These are phyloP conservation scores for Hartigia nigra DNA, from an alignment of 2,888 invertebrate genomes.

Conservation along the genomic window DNA sequence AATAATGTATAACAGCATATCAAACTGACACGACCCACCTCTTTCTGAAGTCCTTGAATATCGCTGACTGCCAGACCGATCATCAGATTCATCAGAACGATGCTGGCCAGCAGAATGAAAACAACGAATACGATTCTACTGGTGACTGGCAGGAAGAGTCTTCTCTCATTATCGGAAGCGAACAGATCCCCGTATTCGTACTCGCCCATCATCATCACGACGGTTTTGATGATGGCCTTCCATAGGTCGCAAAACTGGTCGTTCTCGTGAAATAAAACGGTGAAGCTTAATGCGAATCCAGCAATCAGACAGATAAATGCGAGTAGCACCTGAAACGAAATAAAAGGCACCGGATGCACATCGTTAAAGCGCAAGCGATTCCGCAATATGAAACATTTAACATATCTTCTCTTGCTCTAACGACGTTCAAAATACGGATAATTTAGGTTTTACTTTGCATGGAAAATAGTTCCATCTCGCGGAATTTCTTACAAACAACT, in stretches of 20 bases:
- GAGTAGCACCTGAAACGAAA: slow-evolving; percentile 64
- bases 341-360: slow-evolving; percentile 45
- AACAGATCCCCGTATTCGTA: slow-evolving; percentile 68
- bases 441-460: neutral
- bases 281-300: slow-evolving; percentile 70
- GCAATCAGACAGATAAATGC: slow-evolving; percentile 69
- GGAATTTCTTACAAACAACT: neutral
- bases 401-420: slow-evolving; percentile 6
- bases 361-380: slow-evolving; percentile 30
- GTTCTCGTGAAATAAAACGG: slow-evolving; percentile 67
- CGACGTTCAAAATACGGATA: neutral
- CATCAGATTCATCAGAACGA: slow-evolving; percentile 71
- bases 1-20: neutral
- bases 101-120: slow-evolving; percentile 69
- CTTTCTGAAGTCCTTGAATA: slow-evolving; percentile 62
- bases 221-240: slow-evolving; percentile 65
- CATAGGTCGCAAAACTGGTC: slow-evolving; percentile 57
- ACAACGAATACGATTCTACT: slow-evolving; percentile 67
- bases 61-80: slow-evolving; percentile 71
- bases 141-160: slow-evolving; percentile 45
- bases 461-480: neutral
- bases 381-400: slow-evolving; percentile 23
- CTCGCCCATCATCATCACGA: slow-evolving; percentile 73
- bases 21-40: slow-evolving; percentile 36
- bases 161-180: slow-evolving; percentile 17